Evolutionary conservation across 2,113 vertebrate species (phyloP).

Genomic region (Sarotherodon lohbergeri): DNA sequence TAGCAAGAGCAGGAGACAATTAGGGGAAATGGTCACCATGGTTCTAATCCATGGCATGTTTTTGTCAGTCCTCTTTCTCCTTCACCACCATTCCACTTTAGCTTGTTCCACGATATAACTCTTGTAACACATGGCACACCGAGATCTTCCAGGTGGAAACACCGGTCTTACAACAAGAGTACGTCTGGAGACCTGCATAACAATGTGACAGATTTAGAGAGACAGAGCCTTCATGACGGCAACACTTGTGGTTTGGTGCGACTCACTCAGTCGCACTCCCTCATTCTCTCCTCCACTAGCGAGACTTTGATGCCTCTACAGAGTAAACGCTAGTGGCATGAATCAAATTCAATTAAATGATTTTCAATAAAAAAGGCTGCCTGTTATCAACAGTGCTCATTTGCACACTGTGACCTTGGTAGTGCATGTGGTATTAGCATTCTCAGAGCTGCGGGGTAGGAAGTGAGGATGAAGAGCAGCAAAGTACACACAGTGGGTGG

Average conservation of each 20-base stretch:
- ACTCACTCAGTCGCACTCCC: not conserved
- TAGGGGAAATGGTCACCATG: not conserved
- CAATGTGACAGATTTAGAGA: not conserved
- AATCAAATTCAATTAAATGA: constrained; percentile 74
- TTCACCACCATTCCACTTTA: not conserved
- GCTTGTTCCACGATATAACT: not conserved
- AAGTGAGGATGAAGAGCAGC: constrained; percentile 25
- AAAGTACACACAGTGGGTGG: constrained; percentile 28
- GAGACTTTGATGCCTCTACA: constrained; percentile 49
- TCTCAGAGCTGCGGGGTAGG: constrained; percentile 34
- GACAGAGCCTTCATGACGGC: constrained; percentile 17
- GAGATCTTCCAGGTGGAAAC: not conserved
- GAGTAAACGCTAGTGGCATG: constrained; percentile 49
- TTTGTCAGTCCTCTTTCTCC: not conserved
- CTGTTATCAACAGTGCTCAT: constrained; percentile 63
- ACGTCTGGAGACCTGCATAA: not conserved
- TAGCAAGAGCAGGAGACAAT: not conserved
- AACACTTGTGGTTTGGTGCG: not conserved
- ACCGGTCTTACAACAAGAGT: not conserved
- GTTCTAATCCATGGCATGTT: not conserved
- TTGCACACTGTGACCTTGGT: constrained; percentile 71
- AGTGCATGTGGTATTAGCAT: constrained; percentile 12
- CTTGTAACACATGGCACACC: not conserved
- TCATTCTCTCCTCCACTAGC: not conserved
- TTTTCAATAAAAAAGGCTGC: constrained; percentile 52